phyloP scores from a whole-genome alignment of 2,888 invertebrate genomes.

The Sylvicola cinctus region DNA sequence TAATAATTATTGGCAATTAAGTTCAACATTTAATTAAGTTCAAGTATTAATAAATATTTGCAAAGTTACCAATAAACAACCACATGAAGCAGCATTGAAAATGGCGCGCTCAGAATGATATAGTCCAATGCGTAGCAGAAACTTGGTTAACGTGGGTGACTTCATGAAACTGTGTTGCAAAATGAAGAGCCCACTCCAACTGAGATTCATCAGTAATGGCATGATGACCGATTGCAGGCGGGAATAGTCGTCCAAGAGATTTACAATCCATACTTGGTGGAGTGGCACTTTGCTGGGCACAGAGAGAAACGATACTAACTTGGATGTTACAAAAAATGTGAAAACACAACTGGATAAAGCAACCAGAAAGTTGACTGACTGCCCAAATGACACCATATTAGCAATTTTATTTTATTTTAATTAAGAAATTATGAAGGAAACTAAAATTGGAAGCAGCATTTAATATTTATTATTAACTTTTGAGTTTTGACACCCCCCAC shows the following conservation, averaged over 20 bases:
- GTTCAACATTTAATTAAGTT: conserved; percentile 14
- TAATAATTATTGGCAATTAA: conserved; percentile 8
- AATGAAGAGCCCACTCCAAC: conserved; percentile 30
- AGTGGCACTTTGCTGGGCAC: conserved; percentile 20
- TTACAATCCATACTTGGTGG: conserved; percentile 18
- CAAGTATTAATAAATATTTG: too few species aligned
- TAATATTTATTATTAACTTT: too few species aligned
- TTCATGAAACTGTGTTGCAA: conserved; percentile 36
- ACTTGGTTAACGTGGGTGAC: conserved; percentile 24
- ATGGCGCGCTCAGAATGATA: conserved; percentile 26
- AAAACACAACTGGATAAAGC: too few species aligned
- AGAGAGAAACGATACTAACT: conserved; percentile 33
- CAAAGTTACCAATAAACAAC: conserved; percentile 26
- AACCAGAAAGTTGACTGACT: too few species aligned
- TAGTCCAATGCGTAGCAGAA: conserved; percentile 24
- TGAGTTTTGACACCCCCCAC: too few species aligned
- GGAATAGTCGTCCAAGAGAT: conserved; percentile 20
- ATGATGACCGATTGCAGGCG: conserved; percentile 21
- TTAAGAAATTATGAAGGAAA: too few species aligned
- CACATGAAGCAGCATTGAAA: conserved; percentile 28
- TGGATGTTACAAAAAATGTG: conserved; percentile 30
- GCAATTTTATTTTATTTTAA: too few species aligned
- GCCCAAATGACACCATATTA: too few species aligned
- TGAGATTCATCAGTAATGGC: conserved; percentile 25
- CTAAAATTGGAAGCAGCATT: too few species aligned